Percentiles rank a stretch among this genome's conserved stretches.
Conservation (phyloP, 92 coral and sea anemone genomes). For the Porites rus region DNA sequence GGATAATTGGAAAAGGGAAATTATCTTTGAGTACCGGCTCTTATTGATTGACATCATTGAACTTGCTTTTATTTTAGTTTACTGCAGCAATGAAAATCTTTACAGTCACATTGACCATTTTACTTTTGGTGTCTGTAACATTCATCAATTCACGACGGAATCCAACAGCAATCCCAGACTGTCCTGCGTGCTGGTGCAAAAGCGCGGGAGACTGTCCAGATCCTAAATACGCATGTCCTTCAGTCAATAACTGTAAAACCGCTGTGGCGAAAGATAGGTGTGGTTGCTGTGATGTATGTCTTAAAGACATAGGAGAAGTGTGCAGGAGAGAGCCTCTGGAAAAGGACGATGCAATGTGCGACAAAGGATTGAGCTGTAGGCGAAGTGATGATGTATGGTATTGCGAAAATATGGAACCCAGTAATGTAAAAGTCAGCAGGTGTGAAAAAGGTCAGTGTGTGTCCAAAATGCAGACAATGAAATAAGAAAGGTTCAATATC, state of each 20-base stretch:
- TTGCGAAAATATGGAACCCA: slow-evolving; percentile 48
- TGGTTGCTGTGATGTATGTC: slow-evolving; percentile 79
- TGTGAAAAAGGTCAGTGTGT: slow-evolving; percentile 70
- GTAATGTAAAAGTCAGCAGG: slow-evolving; percentile 42
- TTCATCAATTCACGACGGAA: not conserved
- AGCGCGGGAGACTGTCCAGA: slow-evolving; percentile 39
- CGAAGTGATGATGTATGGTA: slow-evolving; percentile 46
- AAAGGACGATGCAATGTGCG: slow-evolving; percentile 57
- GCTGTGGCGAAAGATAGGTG: slow-evolving; percentile 74
- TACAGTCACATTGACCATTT: not conserved
- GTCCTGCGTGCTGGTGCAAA: slow-evolving; percentile 36
- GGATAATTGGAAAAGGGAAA: no score
- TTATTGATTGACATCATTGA: no score
- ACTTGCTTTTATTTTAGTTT: not conserved
- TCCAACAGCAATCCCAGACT: slow-evolving; percentile 9
- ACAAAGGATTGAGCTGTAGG: slow-evolving; percentile 57
- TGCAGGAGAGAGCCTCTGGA: slow-evolving; percentile 62
- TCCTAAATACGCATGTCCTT: slow-evolving; percentile 62
- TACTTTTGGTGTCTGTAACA: not conserved
- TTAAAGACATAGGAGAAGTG: slow-evolving; percentile 68
- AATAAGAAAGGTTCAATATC: no score
- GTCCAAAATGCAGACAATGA: not conserved
- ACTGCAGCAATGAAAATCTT: not conserved
- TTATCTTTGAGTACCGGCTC: no score
- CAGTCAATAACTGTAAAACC: slow-evolving; percentile 54